phyloP scores from a whole-genome alignment of 2,113 vertebrate genomes.

The Dendropsophus ebraccatus region DNA sequence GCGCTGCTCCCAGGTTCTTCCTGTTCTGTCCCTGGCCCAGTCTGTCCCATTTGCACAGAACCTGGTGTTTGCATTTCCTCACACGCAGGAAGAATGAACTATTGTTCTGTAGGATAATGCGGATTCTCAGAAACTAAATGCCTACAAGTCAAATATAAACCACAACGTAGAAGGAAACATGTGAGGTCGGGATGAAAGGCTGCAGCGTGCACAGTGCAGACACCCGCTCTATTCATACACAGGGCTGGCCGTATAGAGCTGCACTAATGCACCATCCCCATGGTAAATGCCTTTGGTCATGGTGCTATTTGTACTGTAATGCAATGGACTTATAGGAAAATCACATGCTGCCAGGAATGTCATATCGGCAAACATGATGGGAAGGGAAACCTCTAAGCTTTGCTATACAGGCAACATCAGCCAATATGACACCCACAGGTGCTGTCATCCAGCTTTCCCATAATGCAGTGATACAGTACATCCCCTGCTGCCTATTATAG shows the following conservation, averaged over 20 bases:
- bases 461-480: too few relatives aligned
- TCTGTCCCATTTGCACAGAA: background rate
- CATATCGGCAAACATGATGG: background rate
- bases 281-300: background rate
- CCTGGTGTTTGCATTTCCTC: background rate
- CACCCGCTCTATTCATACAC: background rate
- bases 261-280: background rate
- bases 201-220: background rate
- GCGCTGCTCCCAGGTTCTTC: background rate
- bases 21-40: too few relatives aligned
- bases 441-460: background rate
- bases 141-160: background rate
- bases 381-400: background rate
- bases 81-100: background rate
- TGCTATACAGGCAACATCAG: background rate
- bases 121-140: background rate
- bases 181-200: background rate
- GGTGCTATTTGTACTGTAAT: background rate
- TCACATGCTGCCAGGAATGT: background rate
- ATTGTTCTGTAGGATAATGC: background rate
- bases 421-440: background rate
- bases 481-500: too few relatives aligned
- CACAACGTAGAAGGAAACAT: background rate
- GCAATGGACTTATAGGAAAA: background rate
- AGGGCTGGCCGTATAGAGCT: background rate